Evolutionary conservation across 2,113 vertebrate genomes (phyloP), one percentile per base, ranked within the genome.

Genomic region (Anolis sagrei): DNA sequence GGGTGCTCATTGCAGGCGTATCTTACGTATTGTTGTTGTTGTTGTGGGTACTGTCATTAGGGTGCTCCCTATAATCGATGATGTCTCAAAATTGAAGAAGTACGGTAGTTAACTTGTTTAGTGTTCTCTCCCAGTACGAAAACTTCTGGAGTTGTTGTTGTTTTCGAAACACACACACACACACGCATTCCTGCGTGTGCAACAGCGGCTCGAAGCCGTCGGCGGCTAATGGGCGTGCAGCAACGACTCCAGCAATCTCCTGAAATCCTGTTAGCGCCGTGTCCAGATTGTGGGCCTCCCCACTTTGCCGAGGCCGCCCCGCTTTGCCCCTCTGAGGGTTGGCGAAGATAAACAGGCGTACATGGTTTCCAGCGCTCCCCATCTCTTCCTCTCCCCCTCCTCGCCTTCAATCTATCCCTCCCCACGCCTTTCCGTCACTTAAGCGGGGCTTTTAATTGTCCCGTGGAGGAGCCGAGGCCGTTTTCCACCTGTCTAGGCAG

Each of bases 301-400:
- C 34, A 19, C 18, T n/a, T 79, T 76, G 86, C 76, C 48, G 84
- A 6, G 21, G 34, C 70, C 62, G 14, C 86, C 84, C 16, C 0
- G 76, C 90, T 75, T 9, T 3, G 10, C 10, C 91, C 86, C 86
- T 79, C 82, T 48, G 27, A 76, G 82, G 8, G 76, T 82, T 51
- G 90, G 34, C 82, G 91, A 19, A 86, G 93, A 93, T 94, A 93
- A 93, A 86, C 80, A 92, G 93, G 85, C 92, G 91, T 81, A 91
- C 89, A 83, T 0, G 78, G 83, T 85, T 62, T 81, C 78, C 85
- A 74, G 32, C 44, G 0, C 85, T 54, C 18, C 11, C 11, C 82
- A 5, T 5, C 9, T 29, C 64, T 68, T 80, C 89, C 76, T 74
- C 78, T 48, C 74, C 87, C 49, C 11, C 81, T 3, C 7, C 19